These are phyloP conservation scores for Boloria euphrosyne DNA, from an alignment of 2,888 invertebrate species.

Conservation along the genomic window DNA sequence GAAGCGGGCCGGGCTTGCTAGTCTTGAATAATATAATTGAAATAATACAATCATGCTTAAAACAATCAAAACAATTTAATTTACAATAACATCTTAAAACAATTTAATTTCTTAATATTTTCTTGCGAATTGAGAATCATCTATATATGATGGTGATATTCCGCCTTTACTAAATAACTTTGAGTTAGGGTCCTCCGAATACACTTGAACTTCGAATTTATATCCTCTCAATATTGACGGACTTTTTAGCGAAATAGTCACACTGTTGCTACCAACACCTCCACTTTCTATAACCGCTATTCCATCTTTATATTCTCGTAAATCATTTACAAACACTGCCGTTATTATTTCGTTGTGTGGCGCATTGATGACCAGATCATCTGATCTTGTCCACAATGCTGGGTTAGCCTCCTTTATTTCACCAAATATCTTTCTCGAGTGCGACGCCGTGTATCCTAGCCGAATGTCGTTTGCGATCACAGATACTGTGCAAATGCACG, in stretches of 20 bases:
- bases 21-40: no score
- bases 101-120: constrained; percentile 44
- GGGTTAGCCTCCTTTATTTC: constrained; percentile 65
- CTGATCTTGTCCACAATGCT: constrained; percentile 66
- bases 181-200: constrained; percentile 49
- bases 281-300: constrained; percentile 63
- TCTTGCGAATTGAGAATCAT: constrained; percentile 52
- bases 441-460: constrained; percentile 48
- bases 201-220: constrained; percentile 68
- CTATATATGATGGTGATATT: constrained; percentile 39
- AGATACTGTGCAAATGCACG: constrained; percentile 16
- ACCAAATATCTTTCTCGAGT: constrained; percentile 58
- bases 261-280: constrained; percentile 62
- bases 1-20: no score
- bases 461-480: constrained; percentile 52
- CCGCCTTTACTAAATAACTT: constrained; percentile 55
- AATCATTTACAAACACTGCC: constrained; percentile 63
- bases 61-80: constrained; percentile 26
- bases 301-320: constrained; percentile 64
- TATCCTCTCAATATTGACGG: constrained; percentile 68
- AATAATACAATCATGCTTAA: neutral
- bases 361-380: constrained; percentile 59
- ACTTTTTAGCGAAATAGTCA: constrained; percentile 64
- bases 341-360: constrained; percentile 60
- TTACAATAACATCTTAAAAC: constrained; percentile 10